Base-by-base conservation (phyloP, 1,140 invertebrate genomes). In the Drosophila lacteicornis region DNA sequence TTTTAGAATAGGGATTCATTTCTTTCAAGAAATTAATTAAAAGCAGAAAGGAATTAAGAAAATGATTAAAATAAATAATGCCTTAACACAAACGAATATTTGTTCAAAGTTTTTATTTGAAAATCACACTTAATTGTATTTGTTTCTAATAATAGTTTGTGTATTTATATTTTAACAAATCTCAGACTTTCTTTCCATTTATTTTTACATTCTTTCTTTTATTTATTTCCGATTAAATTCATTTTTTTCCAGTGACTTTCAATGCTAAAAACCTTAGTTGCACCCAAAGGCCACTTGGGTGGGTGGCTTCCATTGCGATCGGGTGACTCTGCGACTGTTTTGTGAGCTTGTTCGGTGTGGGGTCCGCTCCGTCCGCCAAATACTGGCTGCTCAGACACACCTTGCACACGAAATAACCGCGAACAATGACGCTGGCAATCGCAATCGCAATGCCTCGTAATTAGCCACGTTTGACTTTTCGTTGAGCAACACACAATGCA, bases 381-480 rank as follows among this genome's bases (percentile, higher is more conserved):
- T 67, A 61, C 60, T 74, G 53, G 53, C 19, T 19, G 67, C 67
- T 55, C 40, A 53, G 82, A 65, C 82, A 85, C 82, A 85, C 82
- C 82, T 85, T 85, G 83, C 82, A 62, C 82, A 78, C 82, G 65
- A 70, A 78, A 78, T 70, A 57, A 76, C 42, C 50, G 30, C 53
- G 27, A 66, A 66, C 66, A 76, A 65, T 82, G 65, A 62, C 47
- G 71, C 43, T 40, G 53, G 53, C 75, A 77, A 56, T 56, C 53
- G 53, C 53, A 56, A 56, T 56, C 53, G 53, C 73, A 67, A 47
- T 77, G 60, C 60, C 71, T 81, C 75, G 82, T 81, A 85, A 84
- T 84, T 85, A 85, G 82, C 82, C 78, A 84, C 82, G 80, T 83
- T 83, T 79, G 65, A 83, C 69, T 82, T 79, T 82, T 74, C 60